Percentiles rank a stretch among this genome's conserved stretches.
phyloP scores from a whole-genome alignment of 1,140 invertebrate genomes.

The Cydia fagiglandana region DNA sequence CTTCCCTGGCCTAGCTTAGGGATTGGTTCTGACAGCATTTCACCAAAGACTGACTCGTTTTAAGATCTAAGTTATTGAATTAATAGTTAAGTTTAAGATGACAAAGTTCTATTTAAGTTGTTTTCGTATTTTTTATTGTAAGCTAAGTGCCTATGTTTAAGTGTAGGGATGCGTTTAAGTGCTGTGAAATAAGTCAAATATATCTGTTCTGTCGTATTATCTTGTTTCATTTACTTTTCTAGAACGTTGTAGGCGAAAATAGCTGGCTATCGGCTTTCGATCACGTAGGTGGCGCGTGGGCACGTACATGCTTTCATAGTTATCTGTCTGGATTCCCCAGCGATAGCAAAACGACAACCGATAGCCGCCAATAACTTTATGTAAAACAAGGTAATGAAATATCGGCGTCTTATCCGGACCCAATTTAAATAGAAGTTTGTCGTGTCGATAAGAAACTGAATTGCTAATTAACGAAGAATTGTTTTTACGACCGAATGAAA shows the following conservation, averaged over 20 bases:
- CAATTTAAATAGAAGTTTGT: background rate
- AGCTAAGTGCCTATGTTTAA: slow-evolving; percentile 37
- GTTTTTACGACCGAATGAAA: background rate
- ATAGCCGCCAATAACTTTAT: background rate
- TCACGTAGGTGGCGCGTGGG: slow-evolving; percentile 8
- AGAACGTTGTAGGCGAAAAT: slow-evolving; percentile 6
- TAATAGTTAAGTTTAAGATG: slow-evolving; percentile 40
- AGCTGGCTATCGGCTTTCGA: background rate
- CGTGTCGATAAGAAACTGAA: background rate
- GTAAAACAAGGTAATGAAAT: background rate
- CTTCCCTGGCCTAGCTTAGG: slow-evolving; percentile 81
- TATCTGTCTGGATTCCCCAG: slow-evolving; percentile 2
- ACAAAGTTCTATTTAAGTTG: slow-evolving; percentile 45
- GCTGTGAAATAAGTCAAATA: slow-evolving; percentile 44
- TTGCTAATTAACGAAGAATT: background rate
- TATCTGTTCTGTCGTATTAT: slow-evolving; percentile 15
- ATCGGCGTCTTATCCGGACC: background rate
- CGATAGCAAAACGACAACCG: background rate
- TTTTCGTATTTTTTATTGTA: slow-evolving; percentile 31
- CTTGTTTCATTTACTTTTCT: slow-evolving; percentile 13
- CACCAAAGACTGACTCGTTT: slow-evolving; percentile 76
- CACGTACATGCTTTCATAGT: background rate
- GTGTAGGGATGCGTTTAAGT: slow-evolving; percentile 61
- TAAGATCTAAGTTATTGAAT: slow-evolving; percentile 47
- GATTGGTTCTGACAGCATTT: slow-evolving; percentile 37